Base-by-base conservation (phyloP, 2,113 vertebrate species). In the Embiotoca jacksoni region DNA sequence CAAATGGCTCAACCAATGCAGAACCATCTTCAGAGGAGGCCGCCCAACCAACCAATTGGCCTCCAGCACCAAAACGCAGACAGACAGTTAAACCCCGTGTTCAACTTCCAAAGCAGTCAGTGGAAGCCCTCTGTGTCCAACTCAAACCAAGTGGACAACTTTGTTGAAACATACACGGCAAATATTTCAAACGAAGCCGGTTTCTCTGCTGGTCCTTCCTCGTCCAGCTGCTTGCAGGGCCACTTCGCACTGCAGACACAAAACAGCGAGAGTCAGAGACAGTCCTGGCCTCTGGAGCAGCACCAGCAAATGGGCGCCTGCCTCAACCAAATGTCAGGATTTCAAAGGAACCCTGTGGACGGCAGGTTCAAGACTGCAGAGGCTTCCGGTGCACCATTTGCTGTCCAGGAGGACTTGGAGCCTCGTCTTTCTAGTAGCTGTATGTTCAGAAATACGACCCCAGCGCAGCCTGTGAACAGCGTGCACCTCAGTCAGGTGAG, bases 191-290 rank as follows among this genome's bases (percentile, higher is more conserved):
- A 70, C 8, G 2, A 57, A 7, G 33, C 82, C 1, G 68, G 64
- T 6, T 68, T 78, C 1, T 3, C 67, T 3, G 56, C 73, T 0
- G 74, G 80, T 31, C 46, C 60, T 3, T 15, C 71, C 2, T 4
- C 82, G 3, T 32, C 50, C 0, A 32, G 57, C 58, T 78, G 76
- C 70, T n/a, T 88, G 8, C 86, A 84, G 61, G 88, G 82, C 4
- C 78, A 53, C 66, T 87, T 90, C 30, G 44, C 84, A 5, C 72
- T 83, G 39, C 82, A 81, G 47, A 80, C 60, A 0, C 91, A 90
- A 3, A 79, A 32, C 14, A 0, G 4, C 1, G 68, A 72, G 2
- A 78, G 11, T 13, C 81, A 87, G 30, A 87, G 74, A 16, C 81
- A 33, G 30, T 16, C 76, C 1, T 93, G 92, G 91, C 50, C 63